Base-by-base conservation (phyloP, 2,888 invertebrate genomes). In the Mamestra brassicae region DNA sequence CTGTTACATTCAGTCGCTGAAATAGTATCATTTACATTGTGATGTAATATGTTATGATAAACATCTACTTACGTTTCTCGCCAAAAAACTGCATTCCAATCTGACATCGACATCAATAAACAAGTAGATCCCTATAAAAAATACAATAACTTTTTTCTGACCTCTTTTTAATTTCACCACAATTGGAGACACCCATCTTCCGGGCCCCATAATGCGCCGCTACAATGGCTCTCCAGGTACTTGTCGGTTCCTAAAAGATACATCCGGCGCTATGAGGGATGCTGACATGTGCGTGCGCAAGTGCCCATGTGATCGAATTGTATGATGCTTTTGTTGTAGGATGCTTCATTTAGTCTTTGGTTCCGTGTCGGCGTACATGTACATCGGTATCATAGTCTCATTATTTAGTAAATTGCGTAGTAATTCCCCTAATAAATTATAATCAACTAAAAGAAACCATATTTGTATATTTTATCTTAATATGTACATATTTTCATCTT, bases 191-290 rank as follows among this genome's bases (percentile, higher is more conserved):
- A 65, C 61, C 68, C 71, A 58, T 70, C 64, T 85, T 80, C 81
- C 81, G 74, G 80, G 69, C 58, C 15, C 50, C 76, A 85, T 76
- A 80, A 82, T 85, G 63, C 52, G 15, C 73, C 81, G 62, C 42
- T 55, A 81, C 75, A 85, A 84, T 86, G 13, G 81, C 62, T 38
- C 69, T 70, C 42, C 84, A 84, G 85, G 81, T 86, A 81, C 74
- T 78, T 85, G 45, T 63, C 78, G 80, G 66, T 85, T 68, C 47
- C 80, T 85, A 87, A 87, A 83, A 84, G 83, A 67, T 75, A 81
- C 86, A 88, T 88, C 89, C 90, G 89, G 88, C 85, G 87, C 85
- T 83, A 73, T 76, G 82, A 76, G 85, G 87, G 87, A 86, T 84
- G 85, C 71, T 76, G 81, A 81, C 89, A 89, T 45, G 62, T 86